Conservation (phyloP, 2,888 invertebrate species). For the Stenichneumon culpator region DNA sequence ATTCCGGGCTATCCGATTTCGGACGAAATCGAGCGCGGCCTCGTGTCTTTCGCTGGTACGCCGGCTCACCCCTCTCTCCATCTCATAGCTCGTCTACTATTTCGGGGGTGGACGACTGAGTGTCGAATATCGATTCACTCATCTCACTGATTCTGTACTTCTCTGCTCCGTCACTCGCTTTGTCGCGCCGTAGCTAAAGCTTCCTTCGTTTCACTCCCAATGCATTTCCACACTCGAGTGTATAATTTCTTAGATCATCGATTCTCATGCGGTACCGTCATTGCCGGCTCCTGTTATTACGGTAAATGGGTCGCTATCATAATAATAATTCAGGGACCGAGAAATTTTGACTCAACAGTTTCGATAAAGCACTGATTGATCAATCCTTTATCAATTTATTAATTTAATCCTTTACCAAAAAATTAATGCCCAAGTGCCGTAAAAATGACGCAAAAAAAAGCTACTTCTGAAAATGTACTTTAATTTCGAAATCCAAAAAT, state of each 20-base stretch:
- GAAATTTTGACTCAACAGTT: not conserved
- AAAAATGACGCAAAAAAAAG: too few species aligned
- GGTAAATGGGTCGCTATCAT: not conserved
- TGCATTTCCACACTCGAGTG: not conserved
- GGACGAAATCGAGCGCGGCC: conserved; percentile 53
- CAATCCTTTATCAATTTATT: too few species aligned
- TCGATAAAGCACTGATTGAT: too few species aligned
- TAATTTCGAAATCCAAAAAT: too few species aligned
- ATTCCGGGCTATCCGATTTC: conserved; percentile 60
- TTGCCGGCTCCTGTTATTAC: not conserved
- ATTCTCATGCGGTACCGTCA: not conserved
- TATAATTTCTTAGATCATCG: not conserved
- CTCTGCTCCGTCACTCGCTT: conserved; percentile 6
- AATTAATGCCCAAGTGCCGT: too few species aligned
- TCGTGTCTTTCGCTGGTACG: conserved; percentile 38
- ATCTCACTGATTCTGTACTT: conserved; percentile 36
- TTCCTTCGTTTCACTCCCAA: not conserved
- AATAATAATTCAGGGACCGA: not conserved
- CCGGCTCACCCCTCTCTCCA: conserved; percentile 19
- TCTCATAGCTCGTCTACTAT: conserved; percentile 50
- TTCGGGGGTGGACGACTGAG: conserved; percentile 39
- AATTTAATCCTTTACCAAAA: too few species aligned
- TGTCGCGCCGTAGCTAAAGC: not conserved
- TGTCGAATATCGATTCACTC: conserved; percentile 57
- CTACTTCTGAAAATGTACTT: too few species aligned